Evolutionary conservation across 2,797 vertebrate species (phyloP).

Genomic region (Rhinogobio ventralis): DNA sequence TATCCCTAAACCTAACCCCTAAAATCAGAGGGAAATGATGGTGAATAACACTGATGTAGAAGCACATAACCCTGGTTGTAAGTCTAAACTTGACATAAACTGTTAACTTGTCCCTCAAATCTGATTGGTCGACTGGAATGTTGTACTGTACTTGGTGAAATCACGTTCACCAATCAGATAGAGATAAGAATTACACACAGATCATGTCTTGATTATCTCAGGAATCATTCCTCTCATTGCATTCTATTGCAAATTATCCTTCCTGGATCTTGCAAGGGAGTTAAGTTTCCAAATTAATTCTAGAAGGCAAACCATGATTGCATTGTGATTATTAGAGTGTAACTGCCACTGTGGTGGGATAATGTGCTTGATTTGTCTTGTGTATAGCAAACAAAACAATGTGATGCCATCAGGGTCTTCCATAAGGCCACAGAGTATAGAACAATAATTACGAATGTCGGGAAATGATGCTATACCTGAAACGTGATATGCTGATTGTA

Average conservation of each 20-base stretch:
- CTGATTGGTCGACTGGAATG: too few relatives aligned
- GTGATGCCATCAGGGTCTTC: constrained; percentile 36
- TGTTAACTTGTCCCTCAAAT: too few relatives aligned
- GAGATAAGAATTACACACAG: not conserved
- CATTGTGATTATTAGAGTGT: constrained; percentile 45
- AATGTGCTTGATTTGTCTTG: constrained; percentile 52
- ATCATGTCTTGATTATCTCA: constrained; percentile 1
- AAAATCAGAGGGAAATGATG: too few relatives aligned
- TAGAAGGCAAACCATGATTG: constrained; percentile 47
- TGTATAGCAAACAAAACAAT: constrained; percentile 38
- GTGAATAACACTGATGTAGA: too few relatives aligned
- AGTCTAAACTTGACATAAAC: too few relatives aligned
- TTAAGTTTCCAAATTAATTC: constrained; percentile 35
- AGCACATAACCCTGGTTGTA: too few relatives aligned
- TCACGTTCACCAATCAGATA: not conserved
- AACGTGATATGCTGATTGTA: constrained; percentile 8
- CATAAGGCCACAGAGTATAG: constrained; percentile 22
- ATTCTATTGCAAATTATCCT: constrained; percentile 20
- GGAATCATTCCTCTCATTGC: not conserved
- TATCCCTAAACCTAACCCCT: too few relatives aligned
- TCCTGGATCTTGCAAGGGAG: constrained; percentile 16
- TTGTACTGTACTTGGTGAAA: too few relatives aligned
- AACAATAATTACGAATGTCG: constrained; percentile 47
- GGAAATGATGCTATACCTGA: constrained; percentile 40
- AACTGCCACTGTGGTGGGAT: constrained; percentile 44